Evolutionary conservation across 2,113 vertebrate species (phyloP).

Genomic region (Xiphias gladius): DNA sequence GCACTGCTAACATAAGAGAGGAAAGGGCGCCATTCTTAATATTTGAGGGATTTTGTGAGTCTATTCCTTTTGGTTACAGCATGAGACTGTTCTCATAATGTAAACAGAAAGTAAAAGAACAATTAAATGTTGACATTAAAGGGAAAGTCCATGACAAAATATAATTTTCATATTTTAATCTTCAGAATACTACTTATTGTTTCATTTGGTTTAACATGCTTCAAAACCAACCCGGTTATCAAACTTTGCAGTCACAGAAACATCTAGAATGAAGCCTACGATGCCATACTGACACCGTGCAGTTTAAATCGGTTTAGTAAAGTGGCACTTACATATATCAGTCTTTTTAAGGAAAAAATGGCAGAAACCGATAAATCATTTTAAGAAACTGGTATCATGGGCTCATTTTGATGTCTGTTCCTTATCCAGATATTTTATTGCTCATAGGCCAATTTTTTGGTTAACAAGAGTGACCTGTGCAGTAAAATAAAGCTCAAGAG

Average conservation of each 20-base stretch:
- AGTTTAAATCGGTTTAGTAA: neutral
- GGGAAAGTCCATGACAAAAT: conserved; percentile 32
- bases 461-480: conserved; percentile 34
- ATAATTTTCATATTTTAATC: conserved; percentile 12
- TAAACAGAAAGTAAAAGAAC: neutral
- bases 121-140: conserved; percentile 19
- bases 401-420: conserved; percentile 27
- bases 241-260: conserved; percentile 21
- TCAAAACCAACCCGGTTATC: neutral
- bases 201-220: neutral
- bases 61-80: neutral
- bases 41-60: conserved; percentile 16
- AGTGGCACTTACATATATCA: neutral
- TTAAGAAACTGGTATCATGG: conserved; percentile 39
- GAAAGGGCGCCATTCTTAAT: conserved; percentile 29
- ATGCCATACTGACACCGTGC: neutral
- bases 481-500: conserved; percentile 56
- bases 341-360: conserved; percentile 19
- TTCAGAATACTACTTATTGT: neutral
- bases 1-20: conserved; percentile 31
- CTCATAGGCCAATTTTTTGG: conserved; percentile 18
- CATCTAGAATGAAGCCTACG: neutral
- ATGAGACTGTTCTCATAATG: neutral
- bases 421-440: conserved; percentile 29
- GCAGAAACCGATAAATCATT: conserved; percentile 21